These are phyloP conservation scores for Drosophila navojoa DNA, from an alignment of 1,140 invertebrate genomes.

Conservation along the genomic window DNA sequence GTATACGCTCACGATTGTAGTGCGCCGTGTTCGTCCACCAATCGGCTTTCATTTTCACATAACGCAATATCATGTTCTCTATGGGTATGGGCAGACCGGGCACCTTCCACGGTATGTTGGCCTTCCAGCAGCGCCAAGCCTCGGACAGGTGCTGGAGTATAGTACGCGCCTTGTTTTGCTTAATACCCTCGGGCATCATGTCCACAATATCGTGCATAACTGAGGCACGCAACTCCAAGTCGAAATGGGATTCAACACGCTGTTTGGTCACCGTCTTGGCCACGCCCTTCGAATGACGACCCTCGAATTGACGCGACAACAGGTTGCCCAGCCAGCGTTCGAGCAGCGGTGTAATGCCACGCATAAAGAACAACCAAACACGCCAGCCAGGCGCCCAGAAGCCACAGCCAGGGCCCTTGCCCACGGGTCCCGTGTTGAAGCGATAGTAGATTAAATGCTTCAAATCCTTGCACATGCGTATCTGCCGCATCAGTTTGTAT, in stretches of 20 bases:
- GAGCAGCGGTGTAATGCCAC: constrained; percentile 98
- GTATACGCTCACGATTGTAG: constrained; percentile 98
- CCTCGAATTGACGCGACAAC: constrained; percentile 99
- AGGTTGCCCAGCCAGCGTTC: constrained; percentile 99
- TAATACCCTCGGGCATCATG: constrained; percentile 99
- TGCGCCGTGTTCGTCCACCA: constrained; percentile 99
- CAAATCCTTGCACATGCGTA: constrained; percentile 99
- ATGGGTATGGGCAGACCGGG: constrained; percentile 99
- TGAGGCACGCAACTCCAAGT: constrained; percentile 98
- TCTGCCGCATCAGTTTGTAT: constrained; percentile 99
- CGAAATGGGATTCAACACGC: constrained; percentile 99
- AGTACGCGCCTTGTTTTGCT: constrained; percentile 99
- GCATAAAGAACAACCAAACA: constrained; percentile 99
- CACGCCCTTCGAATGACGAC: constrained; percentile 98
- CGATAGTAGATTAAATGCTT: constrained; percentile 99
- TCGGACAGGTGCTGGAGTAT: constrained; percentile 99
- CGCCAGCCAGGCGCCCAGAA: constrained; percentile 99
- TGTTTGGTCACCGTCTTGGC: constrained; percentile 99
- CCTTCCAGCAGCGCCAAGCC: constrained; percentile 99
- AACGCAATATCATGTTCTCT: constrained; percentile 99
- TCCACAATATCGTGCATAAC: constrained; percentile 99
- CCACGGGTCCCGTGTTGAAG: constrained; percentile 99
- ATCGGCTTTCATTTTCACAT: constrained; percentile 99
- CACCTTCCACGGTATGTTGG: constrained; percentile 99
- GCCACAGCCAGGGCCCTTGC: constrained; percentile 99